Conservation (phyloP, 2,113 vertebrate species). For the Numida meleagris region DNA sequence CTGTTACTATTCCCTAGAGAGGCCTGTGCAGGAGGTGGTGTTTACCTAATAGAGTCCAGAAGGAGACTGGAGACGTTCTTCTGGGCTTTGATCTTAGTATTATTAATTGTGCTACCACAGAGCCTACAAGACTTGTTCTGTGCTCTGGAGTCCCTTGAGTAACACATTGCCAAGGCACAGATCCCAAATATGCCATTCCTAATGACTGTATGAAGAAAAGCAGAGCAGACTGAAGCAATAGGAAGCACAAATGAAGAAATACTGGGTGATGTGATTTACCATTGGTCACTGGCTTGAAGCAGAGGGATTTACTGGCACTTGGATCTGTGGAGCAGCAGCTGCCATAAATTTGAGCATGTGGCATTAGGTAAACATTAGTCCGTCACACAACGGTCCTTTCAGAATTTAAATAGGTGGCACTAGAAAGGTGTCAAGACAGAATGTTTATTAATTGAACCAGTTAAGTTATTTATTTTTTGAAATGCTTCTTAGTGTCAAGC, state of each 20-base stretch:
- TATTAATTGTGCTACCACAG: neutral
- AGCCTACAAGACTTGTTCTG: accelerated
- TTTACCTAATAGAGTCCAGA: neutral
- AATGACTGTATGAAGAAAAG: accelerated
- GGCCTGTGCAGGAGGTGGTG: neutral
- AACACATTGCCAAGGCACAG: neutral
- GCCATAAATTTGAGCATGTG: neutral
- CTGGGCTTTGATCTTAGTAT: neutral
- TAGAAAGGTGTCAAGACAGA: neutral
- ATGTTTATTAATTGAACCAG: neutral
- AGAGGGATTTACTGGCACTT: neutral
- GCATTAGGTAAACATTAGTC: neutral
- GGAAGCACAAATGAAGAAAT: accelerated
- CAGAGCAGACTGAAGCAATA: neutral
- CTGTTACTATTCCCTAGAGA: neutral
- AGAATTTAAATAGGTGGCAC: neutral
- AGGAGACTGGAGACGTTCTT: neutral
- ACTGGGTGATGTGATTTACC: accelerated
- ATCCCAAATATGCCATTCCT: neutral
- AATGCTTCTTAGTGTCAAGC: neutral
- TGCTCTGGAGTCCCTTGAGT: neutral
- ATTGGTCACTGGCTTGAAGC: neutral
- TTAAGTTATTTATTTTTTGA: neutral
- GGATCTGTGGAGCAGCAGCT: neutral
- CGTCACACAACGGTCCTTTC: accelerated